Base-by-base conservation (phyloP, 2,797 vertebrate genomes). In the Microctenopoma lineatum region DNA sequence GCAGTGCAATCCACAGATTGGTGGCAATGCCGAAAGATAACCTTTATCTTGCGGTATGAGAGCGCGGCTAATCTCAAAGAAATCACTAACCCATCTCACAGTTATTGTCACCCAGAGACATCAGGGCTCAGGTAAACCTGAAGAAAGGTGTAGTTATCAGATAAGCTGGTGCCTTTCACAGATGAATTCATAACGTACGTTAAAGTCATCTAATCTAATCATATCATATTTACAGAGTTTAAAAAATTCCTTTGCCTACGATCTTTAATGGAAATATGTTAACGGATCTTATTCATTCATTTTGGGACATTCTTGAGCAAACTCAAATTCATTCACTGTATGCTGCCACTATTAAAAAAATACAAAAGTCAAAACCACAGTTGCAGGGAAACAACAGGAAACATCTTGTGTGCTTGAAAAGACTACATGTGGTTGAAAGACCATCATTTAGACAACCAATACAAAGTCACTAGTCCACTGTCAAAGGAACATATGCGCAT, bases 11-110 rank as follows among this genome's bases (percentile, higher is more conserved):
- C 63, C 78, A 66, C 57, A 78, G 74, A 83, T 81, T 50, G 69
- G 46, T 73, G 79, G 83, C 75, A 79, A 77, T 61, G 73, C 55
- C 50, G 63, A 63, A 66, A 70, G 83, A 89, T 86, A 87, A 87
- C 81, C 79, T 79, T 89, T 83, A 85, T 87, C 79, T 80, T 59
- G 36, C 39, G 4, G 70, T 61, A 53, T 5, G 75, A 74, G 73
- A 77, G 73, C 64, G 29, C 21, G 11, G 67, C 79, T 87, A 79
- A 90, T 88, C 88, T 80, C 32, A 1, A 41, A 66, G 18, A 73
- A 66, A 73, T 76, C 58, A 1, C 66, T 26, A 52, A 67, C 77
- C 72, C 58, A 50, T 80, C 77, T 75, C 59, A 18, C 21, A 10
- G 51, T 79, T 68, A 78, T 62, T 44, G 80, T 79, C 83, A 75